Evolutionary conservation across 2,797 vertebrate genomes (phyloP), one percentile per base, ranked within the genome.

Genomic region (Phyllotis vaccarum): DNA sequence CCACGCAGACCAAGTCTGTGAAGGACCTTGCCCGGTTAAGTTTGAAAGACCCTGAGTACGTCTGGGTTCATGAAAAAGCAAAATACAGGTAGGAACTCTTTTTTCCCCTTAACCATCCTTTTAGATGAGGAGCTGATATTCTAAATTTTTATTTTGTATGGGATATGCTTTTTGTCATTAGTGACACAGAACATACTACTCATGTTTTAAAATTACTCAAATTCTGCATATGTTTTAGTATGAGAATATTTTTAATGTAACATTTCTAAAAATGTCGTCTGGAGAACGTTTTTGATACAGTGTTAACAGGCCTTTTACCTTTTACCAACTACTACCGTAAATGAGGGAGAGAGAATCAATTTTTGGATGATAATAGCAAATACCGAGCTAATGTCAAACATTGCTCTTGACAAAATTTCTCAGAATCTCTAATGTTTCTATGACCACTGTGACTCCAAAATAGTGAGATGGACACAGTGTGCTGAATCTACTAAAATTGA

Each of bases 31-130:
- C 99, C 40, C 98, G 99, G 6, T 98, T 99, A 93, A 99, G 99
- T 97, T 99, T 99, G 95, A 99, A 99, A 96, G 98, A 99, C 96
- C 99, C 99, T 0, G 99, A 99, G 93, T 99, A 99, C 21, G 99
- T 99, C 68, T 99, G 99, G 99, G 99, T 99, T 68, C 99, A 99
- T 1, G 99, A 99, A 97, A 99, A 99, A 95, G 99, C 99, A 92
- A 99, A 99, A 97, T 99, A 99, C 98, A 99, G 99, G 99, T 99
- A 98, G 70, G 97, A 70, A 75, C 6, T 94, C 14, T 90, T 86
- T 89, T 46, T 19, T 87, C 2, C 90, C 13, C 56, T 75, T 75
- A 72, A 22, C 27, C 91, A 74, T 90, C 7, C 87, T 74, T 96
- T 91, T 93, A 89, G 34, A 91, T 94, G 78, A 81, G 60, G 62